phyloP scores from a whole-genome alignment of 2,888 invertebrate species.

The Agriopis leucophaearia region DNA sequence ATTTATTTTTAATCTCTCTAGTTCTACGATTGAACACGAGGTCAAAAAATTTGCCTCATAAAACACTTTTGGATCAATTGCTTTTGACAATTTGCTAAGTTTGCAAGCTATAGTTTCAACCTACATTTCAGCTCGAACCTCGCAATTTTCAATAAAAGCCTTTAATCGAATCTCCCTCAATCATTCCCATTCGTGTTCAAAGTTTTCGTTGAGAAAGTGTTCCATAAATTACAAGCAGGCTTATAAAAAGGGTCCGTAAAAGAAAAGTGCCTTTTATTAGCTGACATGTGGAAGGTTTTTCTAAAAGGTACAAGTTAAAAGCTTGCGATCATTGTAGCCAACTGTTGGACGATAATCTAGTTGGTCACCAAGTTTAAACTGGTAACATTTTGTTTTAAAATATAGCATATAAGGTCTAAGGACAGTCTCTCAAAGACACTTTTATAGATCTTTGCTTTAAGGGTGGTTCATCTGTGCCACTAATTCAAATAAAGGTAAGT shows the following conservation, averaged over 20 bases:
- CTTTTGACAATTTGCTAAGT: not conserved
- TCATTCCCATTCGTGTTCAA: constrained; percentile 21
- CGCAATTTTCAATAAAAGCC: constrained; percentile 20
- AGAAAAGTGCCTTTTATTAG: constrained; percentile 28
- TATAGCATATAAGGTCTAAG: no score
- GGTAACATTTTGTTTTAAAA: not conserved
- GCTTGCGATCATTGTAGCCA: not conserved
- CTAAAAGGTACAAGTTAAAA: constrained; percentile 12
- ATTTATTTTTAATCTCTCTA: no score
- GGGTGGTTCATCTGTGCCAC: no score
- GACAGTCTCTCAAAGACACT: no score
- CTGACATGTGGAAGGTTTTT: constrained; percentile 23
- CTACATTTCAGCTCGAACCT: not conserved
- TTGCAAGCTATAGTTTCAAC: not conserved
- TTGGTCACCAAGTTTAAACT: not conserved
- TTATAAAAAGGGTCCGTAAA: constrained; percentile 24
- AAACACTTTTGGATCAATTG: not conserved
- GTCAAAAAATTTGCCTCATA: not conserved
- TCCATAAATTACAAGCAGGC: constrained; percentile 20
- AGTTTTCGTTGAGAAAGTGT: constrained; percentile 22
- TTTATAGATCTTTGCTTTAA: no score
- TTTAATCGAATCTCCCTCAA: constrained; percentile 23
- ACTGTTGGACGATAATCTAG: constrained; percentile 2
- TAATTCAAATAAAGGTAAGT: no score
- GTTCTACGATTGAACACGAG: not conserved